These are phyloP conservation scores for Myocastor coypus DNA, from an alignment of 2,113 vertebrate species.

Conservation along the genomic window DNA sequence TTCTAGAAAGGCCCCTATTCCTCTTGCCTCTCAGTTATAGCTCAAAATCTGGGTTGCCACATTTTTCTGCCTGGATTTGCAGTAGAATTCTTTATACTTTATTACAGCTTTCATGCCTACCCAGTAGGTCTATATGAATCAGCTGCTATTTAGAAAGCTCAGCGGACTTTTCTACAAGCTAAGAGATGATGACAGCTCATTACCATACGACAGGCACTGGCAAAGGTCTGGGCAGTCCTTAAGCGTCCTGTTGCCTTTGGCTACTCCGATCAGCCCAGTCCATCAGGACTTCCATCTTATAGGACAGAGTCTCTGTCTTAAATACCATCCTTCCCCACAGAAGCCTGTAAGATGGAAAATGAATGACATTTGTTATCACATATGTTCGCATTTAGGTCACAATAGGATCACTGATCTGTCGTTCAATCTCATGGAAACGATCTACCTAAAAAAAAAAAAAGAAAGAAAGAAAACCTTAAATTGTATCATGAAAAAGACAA, in stretches of 20 bases:
- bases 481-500: not conserved
- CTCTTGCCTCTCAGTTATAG: not conserved
- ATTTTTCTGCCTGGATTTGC: not conserved
- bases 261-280: not conserved
- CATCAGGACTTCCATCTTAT: not conserved
- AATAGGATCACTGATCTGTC: not conserved
- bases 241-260: not conserved
- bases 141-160: not conserved
- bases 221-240: not conserved
- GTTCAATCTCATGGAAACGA: not conserved
- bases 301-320: not conserved
- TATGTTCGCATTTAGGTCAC: not conserved
- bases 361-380: constrained; percentile 4
- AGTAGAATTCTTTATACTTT: not conserved
- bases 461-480: not conserved
- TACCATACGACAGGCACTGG: not conserved
- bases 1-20: not conserved
- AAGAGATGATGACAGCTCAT: not conserved
- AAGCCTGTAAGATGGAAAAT: not conserved
- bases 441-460: not conserved
- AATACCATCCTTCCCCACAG: not conserved
- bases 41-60: not conserved
- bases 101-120: not conserved
- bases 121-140: not conserved
- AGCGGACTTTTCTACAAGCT: constrained; percentile 27